These are phyloP conservation scores for Cyprinella venusta DNA, from an alignment of 2,797 vertebrate genomes.

Conservation along the genomic window DNA sequence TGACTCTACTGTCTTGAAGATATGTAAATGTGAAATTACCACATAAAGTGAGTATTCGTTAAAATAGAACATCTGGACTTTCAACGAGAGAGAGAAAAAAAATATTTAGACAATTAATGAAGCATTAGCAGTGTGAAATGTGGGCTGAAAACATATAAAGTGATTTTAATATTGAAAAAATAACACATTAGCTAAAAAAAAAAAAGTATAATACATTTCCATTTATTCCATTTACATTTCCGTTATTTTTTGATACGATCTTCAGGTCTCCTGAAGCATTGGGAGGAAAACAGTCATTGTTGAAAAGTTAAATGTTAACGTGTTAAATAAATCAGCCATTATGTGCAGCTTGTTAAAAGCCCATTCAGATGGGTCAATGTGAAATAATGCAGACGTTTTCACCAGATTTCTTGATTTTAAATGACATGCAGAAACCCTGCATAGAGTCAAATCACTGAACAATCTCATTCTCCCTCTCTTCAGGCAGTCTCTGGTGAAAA, in stretches of 20 bases:
- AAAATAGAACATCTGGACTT: conserved; percentile 24
- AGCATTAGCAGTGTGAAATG: background rate
- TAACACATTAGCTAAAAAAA: background rate
- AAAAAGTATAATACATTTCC: no score
- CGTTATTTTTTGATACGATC: background rate
- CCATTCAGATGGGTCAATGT: background rate
- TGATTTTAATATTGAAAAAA: background rate
- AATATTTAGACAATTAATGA: background rate
- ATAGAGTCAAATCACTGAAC: background rate
- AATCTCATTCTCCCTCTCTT: conserved; percentile 6
- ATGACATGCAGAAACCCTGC: conserved; percentile 17
- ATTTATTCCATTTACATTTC: background rate
- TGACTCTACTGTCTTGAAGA: background rate
- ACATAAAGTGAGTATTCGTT: conserved; percentile 23
- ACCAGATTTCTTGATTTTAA: conserved; percentile 5
- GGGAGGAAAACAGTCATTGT: background rate
- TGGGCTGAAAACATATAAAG: background rate
- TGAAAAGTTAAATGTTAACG: background rate
- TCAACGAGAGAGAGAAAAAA: background rate
- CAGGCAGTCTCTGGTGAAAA: conserved; percentile 18
- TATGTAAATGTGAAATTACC: background rate
- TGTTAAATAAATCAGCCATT: background rate
- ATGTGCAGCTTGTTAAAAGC: background rate
- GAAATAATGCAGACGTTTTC: background rate
- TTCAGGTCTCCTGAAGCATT: background rate